Conservation (phyloP, 2,113 vertebrate species). For the Peucedramus taeniatus region DNA sequence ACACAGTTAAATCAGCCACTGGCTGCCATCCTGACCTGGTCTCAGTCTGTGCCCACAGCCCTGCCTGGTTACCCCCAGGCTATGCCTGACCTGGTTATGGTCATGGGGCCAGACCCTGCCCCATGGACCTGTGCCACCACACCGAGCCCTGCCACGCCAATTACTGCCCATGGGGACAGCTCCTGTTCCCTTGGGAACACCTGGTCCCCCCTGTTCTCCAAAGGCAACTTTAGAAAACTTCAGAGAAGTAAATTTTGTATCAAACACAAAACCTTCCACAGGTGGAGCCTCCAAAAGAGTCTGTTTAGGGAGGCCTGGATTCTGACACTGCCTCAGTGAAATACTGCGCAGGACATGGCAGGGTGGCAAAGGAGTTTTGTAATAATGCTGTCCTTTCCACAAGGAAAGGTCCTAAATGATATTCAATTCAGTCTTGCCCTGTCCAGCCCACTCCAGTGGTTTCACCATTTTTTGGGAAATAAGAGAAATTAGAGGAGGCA, state of each 20-base stretch:
- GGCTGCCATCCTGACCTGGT: not conserved
- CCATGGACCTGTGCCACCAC: not conserved
- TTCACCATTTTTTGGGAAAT: not conserved
- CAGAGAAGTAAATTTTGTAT: not conserved
- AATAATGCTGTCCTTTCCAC: not conserved
- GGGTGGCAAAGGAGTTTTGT: not conserved
- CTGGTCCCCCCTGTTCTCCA: not conserved
- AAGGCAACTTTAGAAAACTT: not conserved
- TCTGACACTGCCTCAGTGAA: not conserved
- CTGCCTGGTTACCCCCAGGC: not conserved
- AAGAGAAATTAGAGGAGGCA: not conserved
- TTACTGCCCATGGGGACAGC: not conserved
- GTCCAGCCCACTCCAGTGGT: not conserved
- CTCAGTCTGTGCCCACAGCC: not conserved
- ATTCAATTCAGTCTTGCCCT: not conserved
- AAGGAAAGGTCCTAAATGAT: not conserved
- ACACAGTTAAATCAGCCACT: accelerated
- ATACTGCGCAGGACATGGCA: not conserved
- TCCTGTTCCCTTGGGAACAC: not conserved
- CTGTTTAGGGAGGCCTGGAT: not conserved
- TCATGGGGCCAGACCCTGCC: accelerated
- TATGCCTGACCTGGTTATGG: not conserved
- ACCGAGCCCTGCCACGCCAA: not conserved
- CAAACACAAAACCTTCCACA: accelerated
- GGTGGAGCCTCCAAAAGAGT: not conserved